Evolutionary conservation across 2,113 vertebrate genomes (phyloP), one percentile per base, ranked within the genome.

Genomic region (Myanophis thanlyinensis): DNA sequence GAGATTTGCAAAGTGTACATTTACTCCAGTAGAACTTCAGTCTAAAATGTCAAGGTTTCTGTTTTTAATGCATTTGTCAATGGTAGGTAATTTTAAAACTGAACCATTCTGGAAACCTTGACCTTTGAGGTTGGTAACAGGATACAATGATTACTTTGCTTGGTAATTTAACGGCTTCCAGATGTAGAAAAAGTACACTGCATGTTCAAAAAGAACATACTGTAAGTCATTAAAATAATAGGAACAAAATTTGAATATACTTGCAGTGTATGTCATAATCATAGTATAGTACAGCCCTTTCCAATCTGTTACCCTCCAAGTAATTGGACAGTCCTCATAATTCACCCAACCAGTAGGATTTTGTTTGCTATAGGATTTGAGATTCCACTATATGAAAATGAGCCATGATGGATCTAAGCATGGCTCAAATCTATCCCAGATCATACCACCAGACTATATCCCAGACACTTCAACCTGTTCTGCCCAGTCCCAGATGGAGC

Each of bases 61-160:
- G 73, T 22, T 30, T 89, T 88, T 94, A 54, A 86, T 93, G 49
- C 62, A 49, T 90, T 59, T 47, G 30, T 54, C 84, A 47, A 25
- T 73, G 89, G 85, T 91, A 93, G 87, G 92, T 90, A 46, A 20
- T 30, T 47, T 85, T 46, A 7, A 91, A 54, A 44, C 30, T 89
- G 40, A 80, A 89, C n/a, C 67, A 47, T 30, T 46, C 48, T 49
- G 89, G 40, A 80, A 95, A 51, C 40, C 91, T 93, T 95, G 94
- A 89, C 94, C 93, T 95, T 95, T 93, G 88, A 95, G 92, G 49
- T 46, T 94, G 51, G 35, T 53, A 93, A 86, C 8, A 46, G 87
- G 73, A 94, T 40, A n/a, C 80, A 93, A 89, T 2, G 13, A 86
- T 4, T 73, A 53, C 44, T 73, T 85, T 92, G 15, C n/a, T 44